phyloP scores from a whole-genome alignment of 23 tunicate genomes.

The Clavelina lepadiformis region DNA sequence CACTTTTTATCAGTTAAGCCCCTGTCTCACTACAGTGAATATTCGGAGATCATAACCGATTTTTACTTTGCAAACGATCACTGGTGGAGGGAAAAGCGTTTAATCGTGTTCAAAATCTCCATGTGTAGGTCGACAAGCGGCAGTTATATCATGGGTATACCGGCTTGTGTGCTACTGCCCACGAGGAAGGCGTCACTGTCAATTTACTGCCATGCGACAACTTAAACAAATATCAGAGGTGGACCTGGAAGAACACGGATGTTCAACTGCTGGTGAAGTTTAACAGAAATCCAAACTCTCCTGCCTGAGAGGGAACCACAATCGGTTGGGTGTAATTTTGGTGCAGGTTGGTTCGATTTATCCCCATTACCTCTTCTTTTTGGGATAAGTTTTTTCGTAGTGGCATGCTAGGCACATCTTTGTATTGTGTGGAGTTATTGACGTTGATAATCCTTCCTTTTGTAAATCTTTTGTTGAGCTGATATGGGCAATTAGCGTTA shows the following conservation, averaged over 20 bases:
- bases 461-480: too few relatives aligned
- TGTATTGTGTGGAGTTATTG: too few relatives aligned
- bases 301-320: too few relatives aligned
- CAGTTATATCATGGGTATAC: constrained; percentile 24
- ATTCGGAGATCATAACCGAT: not conserved
- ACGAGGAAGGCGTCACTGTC: not conserved
- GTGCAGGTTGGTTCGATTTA: too few relatives aligned
- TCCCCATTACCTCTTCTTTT: too few relatives aligned
- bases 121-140: constrained; percentile 5
- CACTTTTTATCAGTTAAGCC: not conserved
- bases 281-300: constrained; percentile 11
- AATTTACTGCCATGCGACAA: constrained; percentile 10
- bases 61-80: too few relatives aligned
- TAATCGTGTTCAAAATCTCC: not conserved
- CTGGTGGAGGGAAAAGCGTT: too few relatives aligned
- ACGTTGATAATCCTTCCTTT: too few relatives aligned
- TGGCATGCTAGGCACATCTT: too few relatives aligned
- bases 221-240: constrained; percentile 5
- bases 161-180: constrained; percentile 44
- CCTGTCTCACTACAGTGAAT: not conserved
- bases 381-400: too few relatives aligned
- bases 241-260: constrained; percentile 39
- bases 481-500: too few relatives aligned
- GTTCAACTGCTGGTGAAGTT: constrained; percentile 2
- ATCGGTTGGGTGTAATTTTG: too few relatives aligned